Evolutionary conservation across 2,113 vertebrate genomes (phyloP).

Genomic region (Tragelaphus strepsiceros): DNA sequence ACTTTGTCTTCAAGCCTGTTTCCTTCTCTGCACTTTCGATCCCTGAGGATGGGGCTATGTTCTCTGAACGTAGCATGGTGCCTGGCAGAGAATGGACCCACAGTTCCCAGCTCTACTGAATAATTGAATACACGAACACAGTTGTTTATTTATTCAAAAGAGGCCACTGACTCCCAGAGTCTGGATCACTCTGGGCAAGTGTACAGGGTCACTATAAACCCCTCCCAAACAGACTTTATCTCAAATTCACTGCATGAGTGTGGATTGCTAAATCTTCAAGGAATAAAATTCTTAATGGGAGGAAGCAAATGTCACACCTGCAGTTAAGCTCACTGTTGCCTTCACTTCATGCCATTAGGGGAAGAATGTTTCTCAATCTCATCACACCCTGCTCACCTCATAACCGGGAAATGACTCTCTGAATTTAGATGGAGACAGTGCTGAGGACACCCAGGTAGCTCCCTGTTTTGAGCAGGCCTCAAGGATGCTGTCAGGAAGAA

Average conservation of each 20-base stretch:
- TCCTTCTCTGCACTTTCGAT: not conserved
- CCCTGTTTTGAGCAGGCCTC: not conserved
- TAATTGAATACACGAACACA: not conserved
- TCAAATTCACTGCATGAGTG: not conserved
- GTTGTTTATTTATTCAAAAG: constrained; percentile 8
- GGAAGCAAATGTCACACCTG: not conserved
- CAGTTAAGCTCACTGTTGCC: not conserved
- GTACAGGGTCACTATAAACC: not conserved
- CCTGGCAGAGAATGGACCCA: not conserved
- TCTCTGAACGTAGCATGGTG: not conserved
- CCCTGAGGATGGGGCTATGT: not conserved
- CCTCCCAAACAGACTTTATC: not conserved
- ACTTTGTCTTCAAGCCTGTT: not conserved
- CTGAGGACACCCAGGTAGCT: constrained; percentile 46
- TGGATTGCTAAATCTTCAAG: not conserved
- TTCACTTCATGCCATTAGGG: not conserved
- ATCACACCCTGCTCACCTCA: constrained; percentile 55
- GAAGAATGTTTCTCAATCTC: not conserved
- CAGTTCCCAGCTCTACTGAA: not conserved
- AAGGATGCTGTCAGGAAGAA: not conserved
- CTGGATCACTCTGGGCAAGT: not conserved
- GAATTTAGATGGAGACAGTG: constrained; percentile 71
- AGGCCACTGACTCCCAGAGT: not conserved
- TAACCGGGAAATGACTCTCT: constrained; percentile 62
- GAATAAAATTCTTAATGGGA: not conserved